Evolutionary conservation across 2,113 vertebrate genomes (phyloP), one percentile per base, ranked within the genome.

Genomic region (Poeciliopsis retropinna): DNA sequence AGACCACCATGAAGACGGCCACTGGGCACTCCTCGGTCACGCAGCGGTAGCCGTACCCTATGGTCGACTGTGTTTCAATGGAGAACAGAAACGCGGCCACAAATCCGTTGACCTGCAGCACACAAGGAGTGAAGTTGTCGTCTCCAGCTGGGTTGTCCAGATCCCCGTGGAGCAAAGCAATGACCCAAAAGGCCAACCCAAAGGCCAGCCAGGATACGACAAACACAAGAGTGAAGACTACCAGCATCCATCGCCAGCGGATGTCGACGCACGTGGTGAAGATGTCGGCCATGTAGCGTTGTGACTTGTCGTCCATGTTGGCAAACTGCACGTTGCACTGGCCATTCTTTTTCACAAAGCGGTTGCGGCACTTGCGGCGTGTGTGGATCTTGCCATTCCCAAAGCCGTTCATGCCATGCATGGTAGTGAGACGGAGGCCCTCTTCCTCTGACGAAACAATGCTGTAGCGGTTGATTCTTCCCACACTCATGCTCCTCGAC

Each of bases 191-290:
- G 79, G 97, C 95, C 76, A 99, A 70, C 4, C 97, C 97, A 0
- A 99, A 99, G 27, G 92, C 90, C 60, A 99, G 92, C 98, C 98
- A 99, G 64, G 97, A 99, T 47, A 97, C 83, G 1, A 99, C 95
- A 70, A 99, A 99, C 4, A 97, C 97, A 34, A 98, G 91, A 0
- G 96, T 98, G 92, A 99, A 99, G 82, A 99, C 93, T 72, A 98
- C 76, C 31, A 99, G 91, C 97, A 99, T 97, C 91, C 97, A 99
- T 65, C 97, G 95, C 98, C 98, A 99, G 85, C 98, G 97, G 75
- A 99, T 96, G 83, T 99, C 98, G 75, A 99, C 98, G 0, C 98
- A 99, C 0, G 98, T 99, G 70, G 98, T 99, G 77, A 99, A 99
- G 84, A 99, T 98, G 93, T 99, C 97, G 0, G 98, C 97, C 85